A percentile compares a stretch with the other conserved stretches of the same genome.
phyloP scores from a whole-genome alignment of 2,797 vertebrate genomes.

The Cottoperca gobio region DNA sequence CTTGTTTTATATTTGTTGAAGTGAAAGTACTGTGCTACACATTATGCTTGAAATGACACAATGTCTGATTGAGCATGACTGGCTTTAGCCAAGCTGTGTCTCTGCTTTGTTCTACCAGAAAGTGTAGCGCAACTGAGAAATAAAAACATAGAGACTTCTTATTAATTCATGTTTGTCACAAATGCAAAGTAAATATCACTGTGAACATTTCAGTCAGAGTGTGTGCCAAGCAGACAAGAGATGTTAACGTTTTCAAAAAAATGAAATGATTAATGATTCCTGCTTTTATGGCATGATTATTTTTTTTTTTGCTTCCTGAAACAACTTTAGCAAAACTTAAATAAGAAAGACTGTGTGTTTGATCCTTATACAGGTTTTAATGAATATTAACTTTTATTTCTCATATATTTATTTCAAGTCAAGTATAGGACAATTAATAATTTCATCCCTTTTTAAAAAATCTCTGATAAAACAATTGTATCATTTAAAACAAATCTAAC shows the following conservation, averaged over 20 bases:
- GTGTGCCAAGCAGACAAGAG: constrained; percentile 56
- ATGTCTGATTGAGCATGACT: constrained; percentile 58
- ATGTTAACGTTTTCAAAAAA: constrained; percentile 53
- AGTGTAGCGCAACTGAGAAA: constrained; percentile 55
- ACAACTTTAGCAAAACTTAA: constrained; percentile 24
- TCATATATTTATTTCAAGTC: constrained; percentile 7
- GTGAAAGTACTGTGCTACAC: constrained; percentile 33
- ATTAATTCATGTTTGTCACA: constrained; percentile 81
- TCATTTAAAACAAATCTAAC: not conserved
- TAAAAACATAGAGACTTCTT: constrained; percentile 60
- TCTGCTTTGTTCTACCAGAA: constrained; percentile 74
- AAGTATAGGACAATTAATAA: not conserved
- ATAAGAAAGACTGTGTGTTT: constrained; percentile 24
- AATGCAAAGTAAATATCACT: constrained; percentile 72
- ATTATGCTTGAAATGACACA: constrained; percentile 53
- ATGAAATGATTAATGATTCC: constrained; percentile 31
- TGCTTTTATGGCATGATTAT: constrained; percentile 44
- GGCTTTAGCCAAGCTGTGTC: constrained; percentile 64
- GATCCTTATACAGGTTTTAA: constrained; percentile 21
- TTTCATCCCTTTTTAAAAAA: not conserved
- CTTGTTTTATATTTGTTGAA: constrained; percentile 47
- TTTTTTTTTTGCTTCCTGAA: constrained; percentile 20
- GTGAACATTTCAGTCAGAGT: constrained; percentile 67
- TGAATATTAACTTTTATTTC: not conserved
- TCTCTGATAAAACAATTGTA: not conserved